Evolutionary conservation across 2,113 vertebrate genomes (phyloP).

Genomic region (Bucco capensis): DNA sequence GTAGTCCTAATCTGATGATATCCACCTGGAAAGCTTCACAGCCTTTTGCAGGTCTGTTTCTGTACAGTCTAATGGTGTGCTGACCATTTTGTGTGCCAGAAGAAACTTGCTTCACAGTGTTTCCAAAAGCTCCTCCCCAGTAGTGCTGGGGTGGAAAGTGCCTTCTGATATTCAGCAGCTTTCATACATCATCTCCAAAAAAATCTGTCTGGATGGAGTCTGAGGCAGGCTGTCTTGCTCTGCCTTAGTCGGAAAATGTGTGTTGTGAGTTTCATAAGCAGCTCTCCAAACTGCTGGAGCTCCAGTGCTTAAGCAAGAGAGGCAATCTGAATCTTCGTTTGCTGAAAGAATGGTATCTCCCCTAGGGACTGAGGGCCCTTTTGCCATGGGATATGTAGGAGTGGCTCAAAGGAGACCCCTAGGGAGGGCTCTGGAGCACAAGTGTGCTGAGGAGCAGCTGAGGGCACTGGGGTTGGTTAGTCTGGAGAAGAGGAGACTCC

Average conservation of each 20-base stretch:
- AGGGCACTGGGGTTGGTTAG: too few relatives aligned
- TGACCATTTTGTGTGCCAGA: background rate
- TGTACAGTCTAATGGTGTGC: background rate
- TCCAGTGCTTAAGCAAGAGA: background rate
- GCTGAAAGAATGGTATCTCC: background rate
- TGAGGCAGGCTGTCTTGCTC: background rate
- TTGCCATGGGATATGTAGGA: rapidly evolving
- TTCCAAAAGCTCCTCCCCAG: background rate
- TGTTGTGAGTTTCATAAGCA: background rate
- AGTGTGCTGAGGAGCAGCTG: too few relatives aligned
- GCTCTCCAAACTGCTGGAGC: background rate
- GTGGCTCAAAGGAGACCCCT: background rate
- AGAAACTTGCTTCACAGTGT: background rate
- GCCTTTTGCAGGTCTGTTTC: background rate
- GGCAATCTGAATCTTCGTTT: background rate
- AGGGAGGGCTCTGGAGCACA: too few relatives aligned
- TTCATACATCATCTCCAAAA: background rate
- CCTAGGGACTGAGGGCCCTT: rapidly evolving
- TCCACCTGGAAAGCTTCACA: background rate
- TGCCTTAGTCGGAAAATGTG: background rate
- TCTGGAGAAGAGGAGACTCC: too few relatives aligned
- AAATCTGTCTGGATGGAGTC: background rate
- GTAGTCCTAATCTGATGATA: background rate
- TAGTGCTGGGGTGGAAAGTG: background rate
- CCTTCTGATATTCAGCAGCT: background rate